Conservation (phyloP, 1,140 invertebrate species). For the Camponotus floridanus region DNA sequence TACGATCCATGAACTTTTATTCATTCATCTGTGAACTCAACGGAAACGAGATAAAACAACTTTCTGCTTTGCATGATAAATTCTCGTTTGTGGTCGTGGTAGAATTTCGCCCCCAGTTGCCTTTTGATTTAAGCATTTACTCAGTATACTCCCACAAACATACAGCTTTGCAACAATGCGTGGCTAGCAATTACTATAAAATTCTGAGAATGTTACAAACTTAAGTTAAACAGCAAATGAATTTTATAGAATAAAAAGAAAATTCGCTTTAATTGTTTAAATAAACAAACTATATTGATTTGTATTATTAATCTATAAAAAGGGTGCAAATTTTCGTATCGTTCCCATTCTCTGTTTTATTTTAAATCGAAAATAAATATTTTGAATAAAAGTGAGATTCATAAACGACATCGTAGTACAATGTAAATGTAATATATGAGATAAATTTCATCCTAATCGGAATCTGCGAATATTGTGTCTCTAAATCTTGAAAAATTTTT, state of each 20-base stretch:
- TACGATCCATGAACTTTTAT: not conserved
- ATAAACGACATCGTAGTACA: too few relatives aligned
- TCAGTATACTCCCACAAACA: not conserved
- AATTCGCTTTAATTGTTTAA: not conserved
- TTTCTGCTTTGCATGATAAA: slow-evolving; percentile 33
- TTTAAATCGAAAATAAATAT: too few relatives aligned
- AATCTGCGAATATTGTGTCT: too few relatives aligned
- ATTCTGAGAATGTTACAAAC: not conserved
- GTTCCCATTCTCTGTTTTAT: too few relatives aligned
- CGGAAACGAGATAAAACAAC: slow-evolving; percentile 30
- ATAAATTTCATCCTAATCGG: too few relatives aligned
- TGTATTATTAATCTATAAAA: not conserved
- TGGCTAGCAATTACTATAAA: slow-evolving; percentile 6
- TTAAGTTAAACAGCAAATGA: not conserved
- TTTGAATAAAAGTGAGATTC: too few relatives aligned
- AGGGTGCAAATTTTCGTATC: too few relatives aligned
- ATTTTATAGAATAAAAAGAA: not conserved
- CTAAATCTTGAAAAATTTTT: too few relatives aligned
- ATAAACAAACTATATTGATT: not conserved
- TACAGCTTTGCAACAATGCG: not conserved
- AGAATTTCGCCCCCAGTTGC: slow-evolving; percentile 33
- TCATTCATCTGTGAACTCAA: not conserved
- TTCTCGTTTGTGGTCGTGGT: not conserved
- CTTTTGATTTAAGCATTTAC: slow-evolving; percentile 38
- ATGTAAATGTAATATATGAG: too few relatives aligned